Evolutionary conservation across 2,113 vertebrate species (phyloP).

Genomic region (Tyrannus savana): DNA sequence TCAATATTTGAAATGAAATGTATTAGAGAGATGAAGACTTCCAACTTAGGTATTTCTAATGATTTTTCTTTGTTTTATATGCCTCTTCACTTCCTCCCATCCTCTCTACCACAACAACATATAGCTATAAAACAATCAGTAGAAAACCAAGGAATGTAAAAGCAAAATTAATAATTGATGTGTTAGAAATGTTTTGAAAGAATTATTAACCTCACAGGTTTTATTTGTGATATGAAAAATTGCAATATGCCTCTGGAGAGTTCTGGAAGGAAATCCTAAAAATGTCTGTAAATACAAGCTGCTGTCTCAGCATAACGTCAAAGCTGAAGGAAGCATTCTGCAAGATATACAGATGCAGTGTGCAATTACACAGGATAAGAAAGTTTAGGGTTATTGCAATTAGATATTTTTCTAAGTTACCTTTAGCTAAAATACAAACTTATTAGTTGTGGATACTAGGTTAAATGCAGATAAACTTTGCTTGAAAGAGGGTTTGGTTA

Average conservation of each 20-base stretch:
- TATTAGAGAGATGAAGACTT: neutral
- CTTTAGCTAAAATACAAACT: neutral
- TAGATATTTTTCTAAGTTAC: neutral
- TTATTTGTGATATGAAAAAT: neutral
- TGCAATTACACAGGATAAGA: neutral
- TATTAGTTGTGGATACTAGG: neutral
- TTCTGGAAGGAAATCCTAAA: neutral
- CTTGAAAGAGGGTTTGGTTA: neutral
- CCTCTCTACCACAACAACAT: neutral
- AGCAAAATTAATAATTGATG: constrained; percentile 14
- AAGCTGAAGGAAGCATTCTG: neutral
- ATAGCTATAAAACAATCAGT: neutral
- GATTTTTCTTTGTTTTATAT: neutral
- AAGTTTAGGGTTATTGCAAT: neutral
- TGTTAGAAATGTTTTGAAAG: neutral
- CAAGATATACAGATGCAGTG: neutral
- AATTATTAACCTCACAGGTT: neutral
- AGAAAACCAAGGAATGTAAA: neutral
- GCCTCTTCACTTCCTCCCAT: neutral
- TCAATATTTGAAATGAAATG: neutral
- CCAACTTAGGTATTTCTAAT: neutral
- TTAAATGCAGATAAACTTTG: neutral
- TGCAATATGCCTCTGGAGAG: neutral
- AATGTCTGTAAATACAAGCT: neutral
- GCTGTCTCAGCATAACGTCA: neutral